A percentile compares a stretch with the other conserved stretches of the same genome.
Evolutionary conservation across 2,888 invertebrate genomes (phyloP).

Genomic region (Villa cingulata): DNA sequence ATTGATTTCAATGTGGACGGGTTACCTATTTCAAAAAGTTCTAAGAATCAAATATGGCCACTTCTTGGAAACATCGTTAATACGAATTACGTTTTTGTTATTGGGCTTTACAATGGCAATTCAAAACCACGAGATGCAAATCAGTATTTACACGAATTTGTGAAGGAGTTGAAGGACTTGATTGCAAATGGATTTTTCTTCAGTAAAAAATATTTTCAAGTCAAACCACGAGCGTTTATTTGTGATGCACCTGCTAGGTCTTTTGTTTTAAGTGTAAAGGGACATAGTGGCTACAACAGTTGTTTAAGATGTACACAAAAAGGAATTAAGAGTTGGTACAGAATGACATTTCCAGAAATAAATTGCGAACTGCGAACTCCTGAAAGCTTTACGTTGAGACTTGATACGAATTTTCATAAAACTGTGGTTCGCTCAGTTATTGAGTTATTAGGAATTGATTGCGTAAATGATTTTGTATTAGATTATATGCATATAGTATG

Average conservation of each 20-base stretch:
- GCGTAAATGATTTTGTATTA: not conserved
- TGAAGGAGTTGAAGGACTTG: not conserved
- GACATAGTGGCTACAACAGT: not conserved
- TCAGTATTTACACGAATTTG: slow-evolving; percentile 4
- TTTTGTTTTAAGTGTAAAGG: not conserved
- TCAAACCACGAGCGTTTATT: slow-evolving; percentile 7
- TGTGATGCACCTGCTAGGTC: not conserved
- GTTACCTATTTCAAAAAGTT: slow-evolving; percentile 9
- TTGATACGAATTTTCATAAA: not conserved
- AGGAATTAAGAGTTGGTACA: not conserved
- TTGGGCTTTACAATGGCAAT: not conserved
- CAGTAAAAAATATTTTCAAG: slow-evolving; percentile 5
- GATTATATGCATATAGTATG: not conserved
- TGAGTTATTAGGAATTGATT: not conserved
- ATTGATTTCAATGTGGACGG: slow-evolving; percentile 10
- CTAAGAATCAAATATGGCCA: slow-evolving; percentile 9
- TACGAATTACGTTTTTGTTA: slow-evolving; percentile 1
- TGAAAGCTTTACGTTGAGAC: not conserved
- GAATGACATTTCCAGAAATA: not conserved
- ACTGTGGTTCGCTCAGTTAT: not conserved
- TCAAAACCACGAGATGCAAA: slow-evolving; percentile 8
- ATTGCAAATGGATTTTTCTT: slow-evolving; percentile 3
- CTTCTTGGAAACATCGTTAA: slow-evolving; percentile 7
- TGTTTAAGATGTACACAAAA: not conserved
- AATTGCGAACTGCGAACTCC: not conserved